phyloP scores from a whole-genome alignment of 2,888 invertebrate genomes.

The Coelopa pilipes region DNA sequence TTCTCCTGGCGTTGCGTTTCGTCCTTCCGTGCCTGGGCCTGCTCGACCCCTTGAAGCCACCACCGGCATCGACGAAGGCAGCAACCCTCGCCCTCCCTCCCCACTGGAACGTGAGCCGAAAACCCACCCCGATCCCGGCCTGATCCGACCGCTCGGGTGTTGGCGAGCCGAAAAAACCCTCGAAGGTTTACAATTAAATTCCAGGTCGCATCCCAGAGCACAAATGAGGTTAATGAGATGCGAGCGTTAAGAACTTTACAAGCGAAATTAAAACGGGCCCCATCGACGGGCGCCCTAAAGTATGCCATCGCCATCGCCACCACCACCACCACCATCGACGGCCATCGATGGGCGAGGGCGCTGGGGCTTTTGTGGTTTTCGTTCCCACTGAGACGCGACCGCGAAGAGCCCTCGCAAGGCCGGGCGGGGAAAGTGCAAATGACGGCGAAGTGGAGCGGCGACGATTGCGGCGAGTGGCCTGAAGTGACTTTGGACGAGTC shows the following conservation, averaged over 20 bases:
- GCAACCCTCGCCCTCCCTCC: not conserved
- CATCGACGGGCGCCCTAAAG: not conserved
- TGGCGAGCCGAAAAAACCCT: not conserved
- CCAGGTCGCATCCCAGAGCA: not conserved
- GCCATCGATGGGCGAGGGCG: no score
- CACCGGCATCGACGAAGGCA: slow-evolving; percentile 6
- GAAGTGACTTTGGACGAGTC: no score
- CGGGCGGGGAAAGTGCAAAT: no score
- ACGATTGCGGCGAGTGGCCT: no score
- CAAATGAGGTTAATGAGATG: slow-evolving; percentile 34
- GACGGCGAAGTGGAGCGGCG: no score
- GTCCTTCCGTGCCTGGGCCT: not conserved
- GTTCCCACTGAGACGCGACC: no score
- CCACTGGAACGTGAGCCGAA: not conserved
- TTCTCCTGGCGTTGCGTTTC: no score
- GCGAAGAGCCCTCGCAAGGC: no score
- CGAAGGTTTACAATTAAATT: not conserved
- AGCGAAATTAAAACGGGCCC: not conserved
- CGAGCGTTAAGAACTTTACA: not conserved
- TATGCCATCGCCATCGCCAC: not conserved
- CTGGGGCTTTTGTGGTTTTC: no score
- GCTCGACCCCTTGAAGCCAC: slow-evolving; percentile 1
- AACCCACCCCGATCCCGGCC: not conserved
- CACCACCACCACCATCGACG: not conserved
- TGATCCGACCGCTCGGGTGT: not conserved